These are phyloP conservation scores for Zaprionus kolodkinae DNA, from an alignment of 1,140 invertebrate genomes.

Conservation along the genomic window DNA sequence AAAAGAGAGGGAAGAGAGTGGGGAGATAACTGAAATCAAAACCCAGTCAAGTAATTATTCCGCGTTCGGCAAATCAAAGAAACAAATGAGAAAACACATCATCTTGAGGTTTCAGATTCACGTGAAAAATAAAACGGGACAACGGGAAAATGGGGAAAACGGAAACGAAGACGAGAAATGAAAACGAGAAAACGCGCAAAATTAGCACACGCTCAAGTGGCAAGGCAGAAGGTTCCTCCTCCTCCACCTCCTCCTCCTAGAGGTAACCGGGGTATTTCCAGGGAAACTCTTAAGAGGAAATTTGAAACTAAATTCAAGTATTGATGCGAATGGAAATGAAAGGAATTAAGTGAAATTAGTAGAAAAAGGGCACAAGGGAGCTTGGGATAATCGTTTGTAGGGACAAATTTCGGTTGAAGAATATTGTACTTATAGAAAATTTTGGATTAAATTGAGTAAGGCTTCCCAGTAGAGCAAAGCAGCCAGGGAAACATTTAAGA, in stretches of 20 bases:
- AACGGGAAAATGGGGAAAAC: background rate
- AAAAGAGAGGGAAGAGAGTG: no score
- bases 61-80: conserved; percentile 8
- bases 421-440: background rate
- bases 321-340: background rate
- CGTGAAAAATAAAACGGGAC: background rate
- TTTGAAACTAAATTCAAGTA: background rate
- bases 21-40: conserved; percentile 9
- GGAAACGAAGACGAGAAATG: background rate
- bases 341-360: background rate
- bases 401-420: background rate
- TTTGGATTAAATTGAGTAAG: no score
- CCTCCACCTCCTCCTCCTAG: no score
- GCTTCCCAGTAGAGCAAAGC: no score
- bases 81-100: conserved; percentile 17
- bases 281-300: background rate
- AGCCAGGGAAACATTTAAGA: background rate
- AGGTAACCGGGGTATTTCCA: background rate
- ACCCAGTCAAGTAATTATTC: conserved; percentile 20
- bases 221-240: no score
- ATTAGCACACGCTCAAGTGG: background rate
- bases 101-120: background rate
- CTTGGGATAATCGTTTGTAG: no score
- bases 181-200: background rate
- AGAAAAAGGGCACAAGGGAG: background rate